These are phyloP conservation scores for Acromyrmex heyeri DNA, from an alignment of 1,140 invertebrate species.

Conservation along the genomic window DNA sequence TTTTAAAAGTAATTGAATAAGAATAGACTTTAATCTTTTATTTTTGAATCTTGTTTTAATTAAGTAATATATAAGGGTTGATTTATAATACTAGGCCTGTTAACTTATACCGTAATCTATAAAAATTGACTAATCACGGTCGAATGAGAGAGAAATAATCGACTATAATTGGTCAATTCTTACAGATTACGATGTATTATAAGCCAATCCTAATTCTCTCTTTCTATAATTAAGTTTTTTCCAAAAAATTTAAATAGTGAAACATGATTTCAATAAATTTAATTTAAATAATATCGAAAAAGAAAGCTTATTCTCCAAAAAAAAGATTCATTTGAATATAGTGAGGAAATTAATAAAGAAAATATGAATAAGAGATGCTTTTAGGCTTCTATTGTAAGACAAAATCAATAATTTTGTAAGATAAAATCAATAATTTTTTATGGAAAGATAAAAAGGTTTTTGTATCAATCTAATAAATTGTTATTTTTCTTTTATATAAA, in stretches of 20 bases:
- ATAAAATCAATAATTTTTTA: not conserved
- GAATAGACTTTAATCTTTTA: not conserved
- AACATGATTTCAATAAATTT: not conserved
- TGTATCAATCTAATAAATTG: not conserved
- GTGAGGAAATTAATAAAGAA: no score
- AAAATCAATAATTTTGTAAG: not conserved
- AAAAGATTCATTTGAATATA: no score
- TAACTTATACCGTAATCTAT: no score
- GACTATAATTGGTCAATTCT: no score
- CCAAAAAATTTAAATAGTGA: not conserved
- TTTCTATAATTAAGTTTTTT: not conserved
- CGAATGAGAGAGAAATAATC: no score
- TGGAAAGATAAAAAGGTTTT: not conserved
- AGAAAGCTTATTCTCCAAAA: not conserved
- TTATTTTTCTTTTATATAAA: not conserved
- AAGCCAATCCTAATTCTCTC: no score
- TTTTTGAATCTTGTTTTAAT: not conserved
- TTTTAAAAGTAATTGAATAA: not conserved
- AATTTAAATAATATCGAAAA: not conserved
- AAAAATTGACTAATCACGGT: no score
- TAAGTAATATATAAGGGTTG: not conserved
- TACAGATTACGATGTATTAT: no score
- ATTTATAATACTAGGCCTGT: no score
- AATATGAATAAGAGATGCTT: no score
- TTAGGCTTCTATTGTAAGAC: not conserved